phyloP scores from a whole-genome alignment of 1,140 invertebrate genomes.

The Drosophila dunni region DNA sequence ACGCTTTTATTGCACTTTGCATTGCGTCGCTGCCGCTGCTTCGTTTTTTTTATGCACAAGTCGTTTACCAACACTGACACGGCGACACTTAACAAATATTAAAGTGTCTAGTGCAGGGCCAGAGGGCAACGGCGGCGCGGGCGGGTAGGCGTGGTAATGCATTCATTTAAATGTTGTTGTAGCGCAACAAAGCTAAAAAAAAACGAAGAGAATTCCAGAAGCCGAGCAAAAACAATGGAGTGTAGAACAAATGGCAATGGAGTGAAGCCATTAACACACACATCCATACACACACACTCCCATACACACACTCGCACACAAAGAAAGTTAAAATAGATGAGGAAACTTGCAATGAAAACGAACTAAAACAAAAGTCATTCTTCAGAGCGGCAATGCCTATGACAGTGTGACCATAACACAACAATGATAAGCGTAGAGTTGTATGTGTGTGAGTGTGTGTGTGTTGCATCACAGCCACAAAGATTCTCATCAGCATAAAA shows the following conservation, averaged over 20 bases:
- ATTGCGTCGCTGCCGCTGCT: slow-evolving; percentile 1
- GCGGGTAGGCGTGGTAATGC: not conserved
- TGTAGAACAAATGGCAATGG: slow-evolving; percentile 65
- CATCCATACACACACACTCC: slow-evolving; percentile 35
- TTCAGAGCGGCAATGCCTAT: slow-evolving; percentile 24
- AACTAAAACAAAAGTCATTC: slow-evolving; percentile 56
- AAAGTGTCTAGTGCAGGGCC: slow-evolving; percentile 12
- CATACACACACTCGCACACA: slow-evolving; percentile 24
- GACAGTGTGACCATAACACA: slow-evolving; percentile 41
- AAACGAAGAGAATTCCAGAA: slow-evolving; percentile 39
- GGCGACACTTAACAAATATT: slow-evolving; percentile 47
- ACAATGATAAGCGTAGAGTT: slow-evolving; percentile 13
- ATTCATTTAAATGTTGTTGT: slow-evolving; percentile 37
- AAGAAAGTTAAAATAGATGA: slow-evolving; percentile 63
- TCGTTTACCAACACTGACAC: slow-evolving; percentile 62
- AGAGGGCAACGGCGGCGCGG: not conserved
- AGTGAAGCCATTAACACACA: slow-evolving; percentile 75
- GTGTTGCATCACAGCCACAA: not conserved
- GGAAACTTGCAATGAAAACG: slow-evolving; percentile 51
- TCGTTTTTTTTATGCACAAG: slow-evolving; percentile 26
- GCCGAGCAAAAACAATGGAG: slow-evolving; percentile 62
- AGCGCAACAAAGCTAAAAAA: slow-evolving; percentile 16
- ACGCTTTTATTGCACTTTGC: slow-evolving; percentile 51
- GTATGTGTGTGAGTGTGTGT: not conserved
- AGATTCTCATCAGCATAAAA: not conserved